Base-by-base conservation (phyloP, 2,888 invertebrate species). In the Thereva unica region DNA sequence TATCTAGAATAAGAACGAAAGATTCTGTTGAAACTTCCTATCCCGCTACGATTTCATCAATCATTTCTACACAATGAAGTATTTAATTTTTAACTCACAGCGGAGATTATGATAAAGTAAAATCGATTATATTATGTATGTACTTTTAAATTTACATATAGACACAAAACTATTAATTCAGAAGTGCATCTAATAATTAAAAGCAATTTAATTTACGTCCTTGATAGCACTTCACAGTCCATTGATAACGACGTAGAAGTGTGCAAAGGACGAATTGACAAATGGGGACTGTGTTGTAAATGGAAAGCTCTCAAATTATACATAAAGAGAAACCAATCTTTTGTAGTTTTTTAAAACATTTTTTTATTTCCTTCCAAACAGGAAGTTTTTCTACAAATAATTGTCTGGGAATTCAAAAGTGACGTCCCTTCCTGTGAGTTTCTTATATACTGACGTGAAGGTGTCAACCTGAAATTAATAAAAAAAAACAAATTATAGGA, bases 381-480 rank as follows among this genome's bases (percentile, higher is more conserved):
- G 61, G 34, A 61, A 50, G 50, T n/a, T 35, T 61, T 75, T 75
- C 73, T 82, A 93, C 89, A 94, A 90, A 86, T 92, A 94, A 76
- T 95, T 93, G 86, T 99, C 98, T 71, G 97, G 97, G 85, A 99
- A 99, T 86, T 99, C 98, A 83, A 99, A 99, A 74, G 90, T 93
- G 68, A 99, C 98, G 84, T 98, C 97, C 81, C 98, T 94, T 75
- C 98, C 98, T 76, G 98, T 99, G 76, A 99, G 85, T 84, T 97
- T 97, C 87, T 98, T 98, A 89, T 99, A 99, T 73, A 99, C 96
- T 71, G 96, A 92, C 76, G 94, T 91, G 85, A 98, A 99, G 71
- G 98, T 98, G 80, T 97, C 97, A 77, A 96, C 91, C 97, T 97
- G 85, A 52, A 86, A 86, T 74, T 80, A 80, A 72, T 73, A 72